Evolutionary conservation across 2,113 vertebrate genomes (phyloP), one percentile per base, ranked within the genome.

Genomic region (Bettongia penicillata): DNA sequence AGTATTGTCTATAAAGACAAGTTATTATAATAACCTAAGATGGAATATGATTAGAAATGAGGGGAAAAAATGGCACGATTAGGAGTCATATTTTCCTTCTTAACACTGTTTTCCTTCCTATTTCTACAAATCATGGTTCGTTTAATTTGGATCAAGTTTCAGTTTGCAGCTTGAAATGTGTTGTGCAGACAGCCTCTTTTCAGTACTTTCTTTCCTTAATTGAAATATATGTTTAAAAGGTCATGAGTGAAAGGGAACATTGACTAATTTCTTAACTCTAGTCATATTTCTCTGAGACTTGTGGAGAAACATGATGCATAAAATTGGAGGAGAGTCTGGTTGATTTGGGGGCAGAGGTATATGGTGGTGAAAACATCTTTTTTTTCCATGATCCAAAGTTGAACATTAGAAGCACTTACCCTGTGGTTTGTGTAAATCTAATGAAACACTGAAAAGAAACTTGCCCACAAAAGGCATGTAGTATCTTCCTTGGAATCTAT

Each of bases 101-200:
- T 77, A 90, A 94, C 92, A 57, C 4, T 47, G 61, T 95, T 91
- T 94, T 93, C 24, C 77, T n/a, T 89, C 94, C n/a, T 9, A 6
- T 91, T 95, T 93, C n/a, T 93, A 26, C 90, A 9, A 77, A 91
- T 91, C 68, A 96, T 96, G 96, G 31, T 90, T 84, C 68, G 47
- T 93, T 43, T 89, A 51, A 52, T 84, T n/a, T 77, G 37, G 16
- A 22, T 43, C 37, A 68, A 14, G 37, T 77, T 77, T 77, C 68
- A 77, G 89, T 51, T 90, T 28, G 93, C 92, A 68, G 12, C 7
- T 53, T 92, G 90, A 37, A 6, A 95, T 92, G 43, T 91, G 37
- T 48, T 90, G 2, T 43, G 8, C 6, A 53, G 28, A 50, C 28
- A 43, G 4, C 51, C 77, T 52, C 53, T 5, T 51, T 61, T 53